Conservation (phyloP, 2,113 vertebrate species). For the Otis tarda region DNA sequence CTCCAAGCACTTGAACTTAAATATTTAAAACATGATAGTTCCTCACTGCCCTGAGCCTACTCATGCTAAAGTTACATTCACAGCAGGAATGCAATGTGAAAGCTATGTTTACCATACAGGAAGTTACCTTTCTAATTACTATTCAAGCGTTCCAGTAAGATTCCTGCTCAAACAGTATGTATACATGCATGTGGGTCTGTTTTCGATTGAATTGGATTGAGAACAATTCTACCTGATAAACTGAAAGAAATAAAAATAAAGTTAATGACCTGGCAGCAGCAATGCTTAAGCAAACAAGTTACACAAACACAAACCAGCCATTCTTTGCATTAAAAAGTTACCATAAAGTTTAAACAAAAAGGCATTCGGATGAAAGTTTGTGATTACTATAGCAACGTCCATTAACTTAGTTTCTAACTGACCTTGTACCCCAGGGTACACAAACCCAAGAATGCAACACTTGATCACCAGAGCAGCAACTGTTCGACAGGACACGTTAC, state of each 20-base stretch:
- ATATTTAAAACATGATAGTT: background rate
- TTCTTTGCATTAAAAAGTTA: conserved; percentile 48
- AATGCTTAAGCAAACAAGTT: conserved; percentile 68
- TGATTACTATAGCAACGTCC: background rate
- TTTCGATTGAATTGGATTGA: conserved; percentile 56
- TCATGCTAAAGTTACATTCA: background rate
- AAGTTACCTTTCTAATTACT: background rate
- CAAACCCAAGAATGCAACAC: background rate
- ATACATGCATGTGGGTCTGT: conserved; percentile 22
- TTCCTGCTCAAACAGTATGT: background rate
- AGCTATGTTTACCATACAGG: background rate
- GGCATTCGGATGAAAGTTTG: background rate
- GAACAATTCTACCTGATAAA: conserved; percentile 73
- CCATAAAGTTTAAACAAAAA: conserved; percentile 32
- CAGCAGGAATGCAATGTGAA: background rate
- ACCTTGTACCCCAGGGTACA: background rate
- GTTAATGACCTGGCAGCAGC: conserved; percentile 66
- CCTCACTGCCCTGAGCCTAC: background rate
- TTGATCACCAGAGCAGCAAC: background rate
- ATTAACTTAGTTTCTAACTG: background rate
- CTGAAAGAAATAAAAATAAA: conserved; percentile 72
- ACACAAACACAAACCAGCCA: conserved; percentile 53
- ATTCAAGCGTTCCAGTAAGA: background rate
- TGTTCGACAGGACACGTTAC: background rate
- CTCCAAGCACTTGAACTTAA: conserved; percentile 15